Conservation (phyloP, 2,888 invertebrate species). For the Machimus rusticus region DNA sequence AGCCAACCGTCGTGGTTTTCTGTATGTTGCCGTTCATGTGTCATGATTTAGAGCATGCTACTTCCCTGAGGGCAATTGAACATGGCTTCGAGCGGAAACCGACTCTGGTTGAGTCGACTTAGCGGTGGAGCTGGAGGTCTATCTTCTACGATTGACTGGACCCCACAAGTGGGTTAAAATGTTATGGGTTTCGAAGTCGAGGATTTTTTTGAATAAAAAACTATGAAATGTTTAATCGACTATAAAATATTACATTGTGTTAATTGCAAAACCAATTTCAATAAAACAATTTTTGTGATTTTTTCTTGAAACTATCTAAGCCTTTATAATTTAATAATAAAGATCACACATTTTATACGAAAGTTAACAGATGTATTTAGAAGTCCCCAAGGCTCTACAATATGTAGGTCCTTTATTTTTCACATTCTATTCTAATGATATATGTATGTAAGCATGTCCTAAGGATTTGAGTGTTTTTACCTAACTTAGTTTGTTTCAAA, state of each 20-base stretch:
- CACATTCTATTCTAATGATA: too few relatives aligned
- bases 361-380: too few relatives aligned
- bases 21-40: not conserved
- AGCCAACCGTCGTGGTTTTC: not conserved
- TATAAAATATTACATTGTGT: not conserved
- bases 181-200: not conserved
- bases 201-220: not conserved
- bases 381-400: too few relatives aligned
- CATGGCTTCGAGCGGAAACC: not conserved
- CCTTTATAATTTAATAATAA: too few relatives aligned
- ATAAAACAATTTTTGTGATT: too few relatives aligned
- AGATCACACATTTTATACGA: too few relatives aligned
- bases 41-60: not conserved
- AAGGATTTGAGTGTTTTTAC: too few relatives aligned
- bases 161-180: not conserved
- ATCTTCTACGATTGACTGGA: not conserved
- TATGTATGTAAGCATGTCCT: too few relatives aligned
- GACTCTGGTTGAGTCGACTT: not conserved
- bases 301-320: too few relatives aligned
- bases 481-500: too few relatives aligned
- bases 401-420: too few relatives aligned
- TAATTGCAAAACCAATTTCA: too few relatives aligned
- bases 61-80: not conserved
- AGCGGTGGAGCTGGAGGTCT: not conserved
- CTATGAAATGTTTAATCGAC: not conserved